Base-by-base conservation (phyloP, 2,113 vertebrate species). In the Ornithorhynchus anatinus region DNA sequence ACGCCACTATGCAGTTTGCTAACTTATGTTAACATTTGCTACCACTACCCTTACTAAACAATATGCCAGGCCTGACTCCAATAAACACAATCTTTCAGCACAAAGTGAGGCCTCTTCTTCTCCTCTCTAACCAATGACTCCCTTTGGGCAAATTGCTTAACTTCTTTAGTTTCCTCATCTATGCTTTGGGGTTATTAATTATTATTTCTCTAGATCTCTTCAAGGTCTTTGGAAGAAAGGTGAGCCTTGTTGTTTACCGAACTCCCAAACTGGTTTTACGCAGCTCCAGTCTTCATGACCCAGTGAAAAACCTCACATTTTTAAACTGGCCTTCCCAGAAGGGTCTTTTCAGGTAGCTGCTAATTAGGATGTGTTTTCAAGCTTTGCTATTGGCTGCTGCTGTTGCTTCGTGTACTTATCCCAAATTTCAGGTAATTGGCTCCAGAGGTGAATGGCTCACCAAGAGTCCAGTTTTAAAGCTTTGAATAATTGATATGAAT, bases 41-140 rank as follows among this genome's bases (percentile, higher is more conserved):
- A n/a, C n/a, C 56, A 75, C 33, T 77, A 22, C 61, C 67, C 75
- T 84, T 72, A 51, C 61, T 80, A 80, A 90, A 72, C 65, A 75
- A 71, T 57, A 79, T 69, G 43, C 40, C 56, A 51, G 75, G 45
- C 69, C 75, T 60, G 85, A 68, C 81, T 87, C 75, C 65, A 75
- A 77, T 75, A 59, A 75, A 51, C 75, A 81, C 22, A 31, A 48
- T 35, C 72, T 43, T 57, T 56, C 20, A 36, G 65, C 38, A 22
- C 36, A 35, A 5, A 74, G 59, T 67, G 27, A 51, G 40, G 65
- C 50, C 29, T 79, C 43, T 52, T 79, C 43, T 52, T 58, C 54
- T 62, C 52, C 66, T 61, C 69, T 64, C 39, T 19, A 29, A 31
- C 60, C 58, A 64, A n/a, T 44, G 63, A 33, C 16, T 75, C 69